Base-by-base conservation (phyloP, 2,888 invertebrate genomes). In the Athalia rosae region DNA sequence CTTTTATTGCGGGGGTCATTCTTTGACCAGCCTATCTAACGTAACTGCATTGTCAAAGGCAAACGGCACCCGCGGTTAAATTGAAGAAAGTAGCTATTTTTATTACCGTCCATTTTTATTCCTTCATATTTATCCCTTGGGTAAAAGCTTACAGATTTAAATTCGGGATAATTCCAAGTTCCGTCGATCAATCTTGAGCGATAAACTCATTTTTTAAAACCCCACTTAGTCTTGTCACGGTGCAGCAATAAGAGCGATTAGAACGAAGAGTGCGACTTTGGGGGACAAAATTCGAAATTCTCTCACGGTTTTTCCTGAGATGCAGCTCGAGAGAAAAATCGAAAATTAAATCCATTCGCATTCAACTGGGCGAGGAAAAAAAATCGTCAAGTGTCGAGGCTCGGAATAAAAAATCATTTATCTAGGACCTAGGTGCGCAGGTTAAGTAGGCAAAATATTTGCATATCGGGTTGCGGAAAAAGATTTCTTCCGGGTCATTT, bases 401-500 rank as follows among this genome's bases (percentile, higher is more conserved):
- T 4, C 11, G 61, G 74, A 59, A 62, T 61, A 53, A 48, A 9
- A 61, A n/a, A 61, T 74, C 59, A 59, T 62, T 59, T 74, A 62
- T 74, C 74, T 61, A 61, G 11, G 9, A 61, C 62, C 47, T 47
- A 50, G 15, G 43, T 28, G 28, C 28, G 8, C 43, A 4, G 69
- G 81, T 84, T 86, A 86, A 86, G 84, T 86, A 84, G 86, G 83
- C 81, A 86, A 84, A 89, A 89, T 89, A 89, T 89, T 89, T 88
- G 88, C 89, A 89, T 89, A 89, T 89, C 88, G 87, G 86, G 88
- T 89, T 86, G 83, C 87, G 79, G 58, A 81, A 73, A 79, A 77
- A 73, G 77, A 62, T 48, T 61, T 61, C 48, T 61, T 74, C 58
- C 74, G 50, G 74, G 74, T 74, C 62, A 74, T 61, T 62, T 74